Percentiles rank a stretch among this genome's conserved stretches.
These are phyloP conservation scores for Resseliella maxima DNA, from an alignment of 2,888 invertebrate genomes.

Conservation along the genomic window DNA sequence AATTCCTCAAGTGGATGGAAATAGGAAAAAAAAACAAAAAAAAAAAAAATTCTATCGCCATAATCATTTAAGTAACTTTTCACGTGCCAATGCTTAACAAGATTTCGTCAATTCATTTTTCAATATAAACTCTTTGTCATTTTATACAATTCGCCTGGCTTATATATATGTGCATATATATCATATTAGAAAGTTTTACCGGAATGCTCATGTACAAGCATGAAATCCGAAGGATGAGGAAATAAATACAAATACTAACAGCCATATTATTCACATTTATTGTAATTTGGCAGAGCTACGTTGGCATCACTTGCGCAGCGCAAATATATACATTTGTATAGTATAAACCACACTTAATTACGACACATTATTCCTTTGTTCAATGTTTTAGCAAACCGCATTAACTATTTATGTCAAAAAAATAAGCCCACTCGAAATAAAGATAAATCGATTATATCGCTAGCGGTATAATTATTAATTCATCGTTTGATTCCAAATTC, in stretches of 20 bases:
- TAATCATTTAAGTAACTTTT: neutral
- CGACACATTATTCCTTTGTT: neutral
- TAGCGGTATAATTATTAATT: neutral
- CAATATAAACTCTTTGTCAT: neutral
- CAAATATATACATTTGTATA: too few relatives aligned
- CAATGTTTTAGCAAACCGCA: neutral
- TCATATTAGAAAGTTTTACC: neutral
- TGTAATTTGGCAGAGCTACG: too few relatives aligned
- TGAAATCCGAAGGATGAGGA: neutral
- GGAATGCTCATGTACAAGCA: neutral
- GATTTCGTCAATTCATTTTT: neutral
- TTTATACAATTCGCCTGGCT: neutral
- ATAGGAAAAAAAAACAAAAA: neutral
- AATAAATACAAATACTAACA: too few relatives aligned
- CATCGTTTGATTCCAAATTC: neutral
- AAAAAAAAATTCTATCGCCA: neutral
- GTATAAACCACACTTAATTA: neutral
- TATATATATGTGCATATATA: too few relatives aligned
- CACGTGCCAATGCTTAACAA: neutral
- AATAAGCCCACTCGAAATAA: neutral
- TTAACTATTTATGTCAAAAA: constrained; percentile 2
- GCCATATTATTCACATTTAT: too few relatives aligned
- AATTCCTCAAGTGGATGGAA: neutral
- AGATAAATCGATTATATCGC: neutral
- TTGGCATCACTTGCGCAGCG: too few relatives aligned